These are phyloP conservation scores for Crotalus horridus DNA, from an alignment of 2,113 vertebrate genomes.

Conservation along the genomic window DNA sequence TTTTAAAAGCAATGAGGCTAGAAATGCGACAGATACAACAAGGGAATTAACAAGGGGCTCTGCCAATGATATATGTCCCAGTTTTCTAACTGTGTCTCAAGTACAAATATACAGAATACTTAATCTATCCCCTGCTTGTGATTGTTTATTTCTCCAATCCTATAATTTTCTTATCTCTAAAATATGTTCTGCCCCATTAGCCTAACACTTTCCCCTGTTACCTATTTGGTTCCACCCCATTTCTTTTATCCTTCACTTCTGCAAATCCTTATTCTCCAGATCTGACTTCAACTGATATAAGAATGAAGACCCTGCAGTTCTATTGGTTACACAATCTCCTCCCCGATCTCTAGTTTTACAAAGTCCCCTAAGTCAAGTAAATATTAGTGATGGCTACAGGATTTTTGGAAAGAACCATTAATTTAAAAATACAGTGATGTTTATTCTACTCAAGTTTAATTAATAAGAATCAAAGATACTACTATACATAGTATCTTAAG, in stretches of 20 bases:
- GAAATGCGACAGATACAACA: neutral
- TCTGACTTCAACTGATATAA: neutral
- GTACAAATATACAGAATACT: neutral
- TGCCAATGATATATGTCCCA: neutral
- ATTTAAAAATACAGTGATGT: neutral
- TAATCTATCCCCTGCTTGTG: neutral
- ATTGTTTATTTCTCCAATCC: neutral
- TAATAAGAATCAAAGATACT: neutral
- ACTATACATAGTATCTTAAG: neutral
- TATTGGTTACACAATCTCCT: neutral
- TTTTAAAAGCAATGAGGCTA: conserved; percentile 1
- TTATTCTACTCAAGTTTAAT: neutral
- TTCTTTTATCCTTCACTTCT: neutral
- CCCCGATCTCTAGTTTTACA: neutral
- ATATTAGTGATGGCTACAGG: neutral
- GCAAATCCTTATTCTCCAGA: neutral
- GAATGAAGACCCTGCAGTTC: neutral
- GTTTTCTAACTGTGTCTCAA: neutral
- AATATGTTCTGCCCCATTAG: neutral
- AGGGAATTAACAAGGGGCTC: conserved; percentile 1
- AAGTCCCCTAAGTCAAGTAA: neutral
- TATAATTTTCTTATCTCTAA: neutral
- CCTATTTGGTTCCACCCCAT: neutral
- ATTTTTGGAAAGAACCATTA: neutral
- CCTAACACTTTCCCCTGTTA: neutral